Conservation (phyloP, 2,888 invertebrate species). For the Yponomeuta sedellus region DNA sequence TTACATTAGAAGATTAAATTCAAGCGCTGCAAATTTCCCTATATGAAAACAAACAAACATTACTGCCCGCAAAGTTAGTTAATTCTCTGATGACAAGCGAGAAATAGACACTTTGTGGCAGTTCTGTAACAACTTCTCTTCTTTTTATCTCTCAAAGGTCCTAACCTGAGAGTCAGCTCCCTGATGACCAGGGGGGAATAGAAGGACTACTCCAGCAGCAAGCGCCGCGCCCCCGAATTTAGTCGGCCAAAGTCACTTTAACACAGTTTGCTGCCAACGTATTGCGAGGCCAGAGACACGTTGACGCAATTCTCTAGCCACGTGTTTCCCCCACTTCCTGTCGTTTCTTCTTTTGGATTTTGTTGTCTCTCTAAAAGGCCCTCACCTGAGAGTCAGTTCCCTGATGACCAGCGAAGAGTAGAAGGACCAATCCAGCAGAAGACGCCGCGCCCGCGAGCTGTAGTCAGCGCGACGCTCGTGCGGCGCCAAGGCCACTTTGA, state of each 20-base stretch:
- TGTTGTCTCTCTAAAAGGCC: slow-evolving; percentile 69
- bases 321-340: too few relatives aligned
- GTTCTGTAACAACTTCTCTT: not conserved
- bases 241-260: slow-evolving; percentile 88
- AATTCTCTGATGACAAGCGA: too few relatives aligned
- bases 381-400: slow-evolving; percentile 89
- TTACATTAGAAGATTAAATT: too few relatives aligned
- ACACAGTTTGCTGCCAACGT: slow-evolving; percentile 97
- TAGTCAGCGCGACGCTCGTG: slow-evolving; percentile 90
- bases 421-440: slow-evolving; percentile 99
- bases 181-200: slow-evolving; percentile 99
- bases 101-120: not conserved
- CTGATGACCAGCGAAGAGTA: slow-evolving; percentile 99
- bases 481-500: slow-evolving; percentile 91
- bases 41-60: too few relatives aligned
- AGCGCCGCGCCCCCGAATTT: slow-evolving; percentile 92
- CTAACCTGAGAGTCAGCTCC: slow-evolving; percentile 87
- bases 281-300: too few relatives aligned
- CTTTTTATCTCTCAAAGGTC: not conserved
- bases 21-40: too few relatives aligned
- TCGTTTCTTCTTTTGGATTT: too few relatives aligned
- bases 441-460: slow-evolving; percentile 90
- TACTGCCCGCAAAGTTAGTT: too few relatives aligned
- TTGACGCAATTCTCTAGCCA: too few relatives aligned
- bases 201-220: slow-evolving; percentile 98